Conservation (phyloP, 2,797 vertebrate genomes). For the Oryzias dopingdopingensis region DNA sequence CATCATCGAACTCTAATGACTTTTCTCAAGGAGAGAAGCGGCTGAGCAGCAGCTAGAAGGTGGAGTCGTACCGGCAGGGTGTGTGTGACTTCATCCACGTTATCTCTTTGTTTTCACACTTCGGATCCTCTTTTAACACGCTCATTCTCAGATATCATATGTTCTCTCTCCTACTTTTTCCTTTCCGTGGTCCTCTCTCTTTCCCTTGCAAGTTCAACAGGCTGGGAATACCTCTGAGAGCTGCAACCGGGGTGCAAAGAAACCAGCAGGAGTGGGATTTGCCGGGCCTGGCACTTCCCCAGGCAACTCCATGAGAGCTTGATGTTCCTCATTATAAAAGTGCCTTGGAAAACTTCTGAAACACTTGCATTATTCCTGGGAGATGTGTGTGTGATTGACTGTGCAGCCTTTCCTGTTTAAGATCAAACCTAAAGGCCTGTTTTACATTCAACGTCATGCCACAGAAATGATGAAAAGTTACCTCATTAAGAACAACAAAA, state of each 20-base stretch:
- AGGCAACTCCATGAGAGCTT: conserved; percentile 45
- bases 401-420: neutral
- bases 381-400: neutral
- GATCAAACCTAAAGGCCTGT: no score
- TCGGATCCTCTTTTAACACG: conserved; percentile 17
- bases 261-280: conserved; percentile 69
- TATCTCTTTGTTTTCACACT: conserved; percentile 53
- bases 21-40: conserved; percentile 52
- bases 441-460: no score
- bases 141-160: conserved; percentile 42
- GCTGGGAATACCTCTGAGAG: conserved; percentile 71
- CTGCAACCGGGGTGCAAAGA: conserved; percentile 71
- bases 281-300: conserved; percentile 50
- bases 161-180: conserved; percentile 36
- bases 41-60: conserved; percentile 26
- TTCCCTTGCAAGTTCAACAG: conserved; percentile 66
- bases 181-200: conserved; percentile 34
- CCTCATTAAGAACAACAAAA: no score
- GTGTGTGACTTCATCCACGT: conserved; percentile 38
- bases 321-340: conserved; percentile 32
- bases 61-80: conserved; percentile 34
- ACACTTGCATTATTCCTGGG: neutral
- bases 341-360: conserved; percentile 15
- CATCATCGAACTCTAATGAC: conserved; percentile 51
- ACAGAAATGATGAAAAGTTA: no score